Percentiles rank a stretch among this genome's conserved stretches.
phyloP scores from a whole-genome alignment of 2,888 invertebrate genomes.

The Malacosoma neustria region DNA sequence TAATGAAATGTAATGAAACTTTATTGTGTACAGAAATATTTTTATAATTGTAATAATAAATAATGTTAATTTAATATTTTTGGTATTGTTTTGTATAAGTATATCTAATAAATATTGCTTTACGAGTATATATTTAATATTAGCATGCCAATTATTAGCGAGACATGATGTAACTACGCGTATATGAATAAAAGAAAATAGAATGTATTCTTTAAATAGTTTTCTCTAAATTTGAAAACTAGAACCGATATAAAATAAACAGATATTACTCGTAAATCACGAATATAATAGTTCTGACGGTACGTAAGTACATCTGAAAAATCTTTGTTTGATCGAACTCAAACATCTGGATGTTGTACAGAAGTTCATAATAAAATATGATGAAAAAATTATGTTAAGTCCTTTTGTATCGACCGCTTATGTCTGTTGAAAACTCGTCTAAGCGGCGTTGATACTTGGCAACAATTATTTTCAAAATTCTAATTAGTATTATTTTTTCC shows the following conservation, averaged over 20 bases:
- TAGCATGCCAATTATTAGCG: too few relatives aligned
- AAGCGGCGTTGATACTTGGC: slow-evolving; percentile 45
- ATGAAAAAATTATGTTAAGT: slow-evolving; percentile 71
- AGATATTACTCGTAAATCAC: slow-evolving; percentile 56
- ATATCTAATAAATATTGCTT: too few relatives aligned
- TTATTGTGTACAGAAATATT: too few relatives aligned
- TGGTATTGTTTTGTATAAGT: too few relatives aligned
- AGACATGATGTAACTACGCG: too few relatives aligned
- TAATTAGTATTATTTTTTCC: too few relatives aligned
- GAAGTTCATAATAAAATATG: slow-evolving; percentile 74
- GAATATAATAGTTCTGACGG: slow-evolving; percentile 56
- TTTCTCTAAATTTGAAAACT: slow-evolving; percentile 33
- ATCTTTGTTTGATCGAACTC: slow-evolving; percentile 70
- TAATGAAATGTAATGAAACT: too few relatives aligned
- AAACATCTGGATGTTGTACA: slow-evolving; percentile 72
- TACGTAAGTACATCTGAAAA: slow-evolving; percentile 58
- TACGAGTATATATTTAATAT: too few relatives aligned
- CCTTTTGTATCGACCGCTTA: slow-evolving; percentile 69
- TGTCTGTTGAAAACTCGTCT: slow-evolving; percentile 34
- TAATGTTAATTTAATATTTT: too few relatives aligned
- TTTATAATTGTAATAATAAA: too few relatives aligned
- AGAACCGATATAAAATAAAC: slow-evolving; percentile 54
- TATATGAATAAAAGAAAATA: background rate
- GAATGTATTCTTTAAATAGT: background rate
- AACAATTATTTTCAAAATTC: too few relatives aligned